These are phyloP conservation scores for Gymnoscopelus braueri DNA, from an alignment of 2,797 vertebrate genomes.

Conservation along the genomic window DNA sequence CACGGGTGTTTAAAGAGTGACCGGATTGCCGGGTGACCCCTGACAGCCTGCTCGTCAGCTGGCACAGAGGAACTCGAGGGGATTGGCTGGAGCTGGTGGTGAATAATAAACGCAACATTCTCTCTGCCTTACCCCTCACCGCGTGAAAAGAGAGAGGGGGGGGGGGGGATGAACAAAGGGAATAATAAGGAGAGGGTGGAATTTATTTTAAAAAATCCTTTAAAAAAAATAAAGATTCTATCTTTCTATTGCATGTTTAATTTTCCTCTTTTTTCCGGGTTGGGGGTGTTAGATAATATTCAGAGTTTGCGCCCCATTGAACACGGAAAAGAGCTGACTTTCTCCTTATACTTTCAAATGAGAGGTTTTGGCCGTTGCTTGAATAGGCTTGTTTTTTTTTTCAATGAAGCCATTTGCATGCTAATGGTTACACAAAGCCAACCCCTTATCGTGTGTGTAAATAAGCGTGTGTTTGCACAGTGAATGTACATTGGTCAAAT, in stretches of 20 bases:
- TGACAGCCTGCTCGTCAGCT: slow-evolving; percentile 78
- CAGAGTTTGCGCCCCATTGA: slow-evolving; percentile 14
- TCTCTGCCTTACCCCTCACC: slow-evolving; percentile 48
- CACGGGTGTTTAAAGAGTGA: slow-evolving; percentile 61
- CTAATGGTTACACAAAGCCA: slow-evolving; percentile 62
- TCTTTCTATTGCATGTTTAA: neutral
- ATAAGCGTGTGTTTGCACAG: slow-evolving; percentile 59
- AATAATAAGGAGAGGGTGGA: slow-evolving; percentile 48
- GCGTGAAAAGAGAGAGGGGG: slow-evolving; percentile 20
- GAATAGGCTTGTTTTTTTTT: slow-evolving; percentile 22
- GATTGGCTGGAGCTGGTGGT: slow-evolving; percentile 56
- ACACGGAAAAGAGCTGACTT: slow-evolving; percentile 19
- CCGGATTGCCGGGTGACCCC: slow-evolving; percentile 71
- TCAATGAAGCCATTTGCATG: slow-evolving; percentile 74
- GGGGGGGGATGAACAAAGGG: slow-evolving; percentile 10
- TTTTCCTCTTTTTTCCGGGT: slow-evolving; percentile 22
- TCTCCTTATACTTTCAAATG: slow-evolving; percentile 27
- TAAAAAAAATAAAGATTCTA: neutral
- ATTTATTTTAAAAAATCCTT: slow-evolving; percentile 33
- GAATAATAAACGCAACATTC: slow-evolving; percentile 79
- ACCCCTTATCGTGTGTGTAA: slow-evolving; percentile 76
- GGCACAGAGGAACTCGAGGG: slow-evolving; percentile 65
- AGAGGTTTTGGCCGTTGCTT: slow-evolving; percentile 57
- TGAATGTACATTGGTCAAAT: slow-evolving; percentile 63
- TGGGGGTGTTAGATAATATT: slow-evolving; percentile 1